These are phyloP conservation scores for Chrysaora quinquecirrha DNA, from an alignment of 30 jellyfish, hydroid and myxozoan species.

Conservation along the genomic window DNA sequence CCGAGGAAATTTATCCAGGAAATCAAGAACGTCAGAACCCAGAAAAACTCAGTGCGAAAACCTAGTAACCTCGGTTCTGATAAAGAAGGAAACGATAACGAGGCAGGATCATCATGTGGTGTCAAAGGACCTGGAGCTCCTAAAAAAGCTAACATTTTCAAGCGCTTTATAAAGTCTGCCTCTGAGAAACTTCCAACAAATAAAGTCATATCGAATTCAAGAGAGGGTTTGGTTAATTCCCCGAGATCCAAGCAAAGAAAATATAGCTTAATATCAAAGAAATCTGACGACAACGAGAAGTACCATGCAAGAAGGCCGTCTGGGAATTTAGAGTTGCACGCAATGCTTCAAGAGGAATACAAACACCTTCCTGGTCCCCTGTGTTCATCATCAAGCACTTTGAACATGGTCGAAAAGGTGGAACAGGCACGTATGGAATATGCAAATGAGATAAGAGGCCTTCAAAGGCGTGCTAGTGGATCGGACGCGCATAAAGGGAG, in stretches of 20 bases:
- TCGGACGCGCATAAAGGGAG: constrained; percentile 7
- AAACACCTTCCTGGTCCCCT: not conserved
- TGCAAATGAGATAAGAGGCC: not conserved
- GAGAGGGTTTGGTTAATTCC: not conserved
- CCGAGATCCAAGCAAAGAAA: not conserved
- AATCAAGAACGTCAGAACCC: not conserved
- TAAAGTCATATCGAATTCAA: not conserved
- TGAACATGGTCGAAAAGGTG: not conserved
- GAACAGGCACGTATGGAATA: constrained; percentile 27
- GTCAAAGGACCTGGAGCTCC: not conserved
- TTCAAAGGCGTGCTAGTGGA: constrained; percentile 2
- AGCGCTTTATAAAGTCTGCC: not conserved
- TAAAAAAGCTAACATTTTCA: not conserved
- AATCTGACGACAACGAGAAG: not conserved
- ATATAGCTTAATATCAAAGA: not conserved
- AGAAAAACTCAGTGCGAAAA: not conserved
- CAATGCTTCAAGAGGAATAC: constrained; percentile 1
- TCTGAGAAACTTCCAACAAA: not conserved
- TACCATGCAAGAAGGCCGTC: not conserved
- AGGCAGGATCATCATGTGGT: not conserved
- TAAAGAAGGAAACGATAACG: not conserved
- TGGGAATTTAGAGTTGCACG: not conserved
- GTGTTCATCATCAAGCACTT: not conserved
- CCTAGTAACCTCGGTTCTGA: not conserved
- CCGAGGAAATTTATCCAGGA: not conserved